A percentile compares a stretch with the other conserved stretches of the same genome.
Evolutionary conservation across 2,888 invertebrate genomes (phyloP).

Genomic region (Drosophila barbarae): DNA sequence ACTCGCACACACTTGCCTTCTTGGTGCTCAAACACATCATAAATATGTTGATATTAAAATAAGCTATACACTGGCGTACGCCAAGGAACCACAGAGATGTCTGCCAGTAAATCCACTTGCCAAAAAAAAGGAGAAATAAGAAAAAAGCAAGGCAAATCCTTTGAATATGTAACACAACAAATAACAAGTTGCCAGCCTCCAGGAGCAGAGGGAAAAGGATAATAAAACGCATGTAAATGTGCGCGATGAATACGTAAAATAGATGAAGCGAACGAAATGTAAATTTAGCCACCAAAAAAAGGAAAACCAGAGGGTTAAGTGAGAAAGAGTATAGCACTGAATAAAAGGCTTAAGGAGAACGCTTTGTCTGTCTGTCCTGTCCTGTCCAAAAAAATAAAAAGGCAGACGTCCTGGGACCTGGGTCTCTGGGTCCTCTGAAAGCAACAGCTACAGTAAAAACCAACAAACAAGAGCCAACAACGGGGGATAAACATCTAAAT

Average conservation of each 20-base stretch:
- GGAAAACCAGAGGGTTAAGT: slow-evolving; percentile 26
- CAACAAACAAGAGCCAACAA: slow-evolving; percentile 7
- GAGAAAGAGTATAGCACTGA: slow-evolving; percentile 9
- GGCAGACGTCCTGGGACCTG: slow-evolving; percentile 6
- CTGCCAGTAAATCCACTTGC: slow-evolving; percentile 44
- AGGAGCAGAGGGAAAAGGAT: slow-evolving; percentile 18
- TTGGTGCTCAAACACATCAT: slow-evolving; percentile 25
- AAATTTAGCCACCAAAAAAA: slow-evolving; percentile 41
- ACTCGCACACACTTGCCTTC: slow-evolving; percentile 1
- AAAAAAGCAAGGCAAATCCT: slow-evolving; percentile 31
- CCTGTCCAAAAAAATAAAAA: slow-evolving; percentile 31
- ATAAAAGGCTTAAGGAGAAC: slow-evolving; percentile 59
- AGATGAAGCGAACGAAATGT: slow-evolving; percentile 65
- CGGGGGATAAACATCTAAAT: slow-evolving; percentile 37
- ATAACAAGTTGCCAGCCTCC: slow-evolving; percentile 26
- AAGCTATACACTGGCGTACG: slow-evolving; percentile 18
- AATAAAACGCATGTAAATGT: slow-evolving; percentile 68
- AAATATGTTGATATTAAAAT: slow-evolving; percentile 43
- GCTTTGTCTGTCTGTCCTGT: slow-evolving; percentile 13
- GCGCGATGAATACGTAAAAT: slow-evolving; percentile 65
- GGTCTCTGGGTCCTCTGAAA: slow-evolving; percentile 1
- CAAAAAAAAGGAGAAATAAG: background rate
- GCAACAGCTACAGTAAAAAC: slow-evolving; percentile 18
- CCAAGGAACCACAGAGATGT: slow-evolving; percentile 1
- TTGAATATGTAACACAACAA: slow-evolving; percentile 51